Evolutionary conservation across 1,140 invertebrate genomes (phyloP).

Genomic region (Adelges cooleyi): DNA sequence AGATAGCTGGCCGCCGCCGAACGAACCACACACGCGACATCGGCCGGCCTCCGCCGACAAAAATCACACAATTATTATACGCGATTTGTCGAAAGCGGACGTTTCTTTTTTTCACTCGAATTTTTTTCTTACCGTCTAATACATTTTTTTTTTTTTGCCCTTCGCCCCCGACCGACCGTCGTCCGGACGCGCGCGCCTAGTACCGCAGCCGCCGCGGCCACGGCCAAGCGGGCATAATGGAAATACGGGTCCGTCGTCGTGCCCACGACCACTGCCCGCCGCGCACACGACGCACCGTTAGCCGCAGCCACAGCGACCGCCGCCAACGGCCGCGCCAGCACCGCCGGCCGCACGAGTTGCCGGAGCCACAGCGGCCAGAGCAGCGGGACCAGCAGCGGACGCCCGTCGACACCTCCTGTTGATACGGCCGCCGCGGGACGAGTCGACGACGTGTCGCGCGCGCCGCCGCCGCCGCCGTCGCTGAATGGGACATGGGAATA

Average conservation of each 20-base stretch:
- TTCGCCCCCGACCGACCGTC: no score
- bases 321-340: background rate
- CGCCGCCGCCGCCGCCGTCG: constrained; percentile 6
- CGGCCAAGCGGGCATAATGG: background rate
- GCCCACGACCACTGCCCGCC: background rate
- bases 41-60: no score
- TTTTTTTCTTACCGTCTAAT: no score
- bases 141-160: no score
- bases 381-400: background rate
- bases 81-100: no score
- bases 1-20: no score
- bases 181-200: background rate
- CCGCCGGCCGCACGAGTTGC: background rate
- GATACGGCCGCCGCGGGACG: background rate
- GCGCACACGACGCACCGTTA: background rate
- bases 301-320: background rate
- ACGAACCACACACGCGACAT: no score
- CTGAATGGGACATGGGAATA: constrained; percentile 29
- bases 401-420: background rate
- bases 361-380: background rate
- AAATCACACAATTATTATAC: no score
- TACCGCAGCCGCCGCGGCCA: background rate
- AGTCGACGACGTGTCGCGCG: constrained; percentile 5
- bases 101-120: no score
- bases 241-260: background rate